Percentiles rank a stretch among this genome's conserved stretches.
Evolutionary conservation across 2,113 vertebrate species (phyloP).

Genomic region (Smithornis capensis): DNA sequence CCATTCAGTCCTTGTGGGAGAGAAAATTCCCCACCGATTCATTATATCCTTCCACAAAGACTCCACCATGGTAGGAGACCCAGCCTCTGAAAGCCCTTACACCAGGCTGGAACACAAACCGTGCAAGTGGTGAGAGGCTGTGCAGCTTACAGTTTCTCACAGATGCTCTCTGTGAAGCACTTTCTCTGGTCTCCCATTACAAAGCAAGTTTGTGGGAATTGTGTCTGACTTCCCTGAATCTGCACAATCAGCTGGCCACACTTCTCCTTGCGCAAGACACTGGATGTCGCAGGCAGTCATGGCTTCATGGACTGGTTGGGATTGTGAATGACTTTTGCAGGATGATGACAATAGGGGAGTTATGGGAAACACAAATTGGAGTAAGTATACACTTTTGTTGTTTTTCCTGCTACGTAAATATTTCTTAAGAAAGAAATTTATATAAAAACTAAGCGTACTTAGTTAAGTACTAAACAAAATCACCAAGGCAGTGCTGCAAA

Average conservation of each 20-base stretch:
- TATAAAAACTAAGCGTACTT: too few relatives aligned
- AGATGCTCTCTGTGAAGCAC: neutral
- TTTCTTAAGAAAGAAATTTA: neutral
- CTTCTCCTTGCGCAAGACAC: neutral
- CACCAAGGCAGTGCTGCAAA: neutral
- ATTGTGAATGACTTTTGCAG: neutral
- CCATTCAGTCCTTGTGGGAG: neutral
- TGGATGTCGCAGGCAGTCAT: neutral
- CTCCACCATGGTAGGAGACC: rapidly evolving
- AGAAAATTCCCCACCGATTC: neutral
- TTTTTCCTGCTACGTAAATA: neutral
- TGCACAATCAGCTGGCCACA: neutral
- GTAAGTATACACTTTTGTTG: neutral
- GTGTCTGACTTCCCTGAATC: neutral
- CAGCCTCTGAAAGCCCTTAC: neutral
- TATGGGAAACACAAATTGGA: neutral
- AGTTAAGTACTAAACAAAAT: neutral
- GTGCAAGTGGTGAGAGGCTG: rapidly evolving
- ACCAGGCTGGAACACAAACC: neutral
- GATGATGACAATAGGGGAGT: neutral
- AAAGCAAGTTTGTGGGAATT: neutral
- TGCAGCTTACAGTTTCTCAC: rapidly evolving
- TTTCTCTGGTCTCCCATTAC: neutral
- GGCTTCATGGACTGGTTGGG: neutral
- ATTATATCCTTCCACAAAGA: neutral